Evolutionary conservation across 2,797 vertebrate species (phyloP).

Genomic region (Gephyroberyx darwinii): DNA sequence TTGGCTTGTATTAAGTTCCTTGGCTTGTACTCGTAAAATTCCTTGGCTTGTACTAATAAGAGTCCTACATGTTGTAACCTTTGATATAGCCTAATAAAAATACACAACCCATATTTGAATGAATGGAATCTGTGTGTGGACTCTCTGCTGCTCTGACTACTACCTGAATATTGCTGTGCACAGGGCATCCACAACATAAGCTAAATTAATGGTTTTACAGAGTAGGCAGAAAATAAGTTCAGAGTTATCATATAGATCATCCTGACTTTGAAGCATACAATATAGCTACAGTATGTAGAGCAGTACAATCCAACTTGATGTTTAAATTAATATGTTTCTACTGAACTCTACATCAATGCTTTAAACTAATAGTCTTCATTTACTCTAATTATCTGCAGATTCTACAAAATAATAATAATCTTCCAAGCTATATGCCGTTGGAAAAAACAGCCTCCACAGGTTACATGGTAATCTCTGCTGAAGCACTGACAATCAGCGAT

Average conservation of each 20-base stretch:
- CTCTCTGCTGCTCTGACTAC: neutral
- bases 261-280: neutral
- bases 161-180: conserved; percentile 5
- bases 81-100: conserved; percentile 21
- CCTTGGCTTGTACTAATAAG: conserved; percentile 6
- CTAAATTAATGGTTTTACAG: neutral
- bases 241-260: neutral
- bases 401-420: neutral
- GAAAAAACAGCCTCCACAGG: conserved; percentile 33
- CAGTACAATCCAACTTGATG: neutral
- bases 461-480: conserved; percentile 23
- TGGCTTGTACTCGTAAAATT: neutral
- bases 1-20: no score
- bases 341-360: neutral
- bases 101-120: neutral
- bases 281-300: neutral
- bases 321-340: neutral
- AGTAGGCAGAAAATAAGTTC: neutral
- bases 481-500: conserved; percentile 40
- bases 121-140: neutral
- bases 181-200: neutral
- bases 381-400: neutral
- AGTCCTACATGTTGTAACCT: neutral
- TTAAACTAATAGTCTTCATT: neutral
- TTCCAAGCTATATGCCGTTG: conserved; percentile 19